These are phyloP conservation scores for Palythoa grandiflora DNA, from an alignment of 92 coral and sea anemone species.

Conservation along the genomic window DNA sequence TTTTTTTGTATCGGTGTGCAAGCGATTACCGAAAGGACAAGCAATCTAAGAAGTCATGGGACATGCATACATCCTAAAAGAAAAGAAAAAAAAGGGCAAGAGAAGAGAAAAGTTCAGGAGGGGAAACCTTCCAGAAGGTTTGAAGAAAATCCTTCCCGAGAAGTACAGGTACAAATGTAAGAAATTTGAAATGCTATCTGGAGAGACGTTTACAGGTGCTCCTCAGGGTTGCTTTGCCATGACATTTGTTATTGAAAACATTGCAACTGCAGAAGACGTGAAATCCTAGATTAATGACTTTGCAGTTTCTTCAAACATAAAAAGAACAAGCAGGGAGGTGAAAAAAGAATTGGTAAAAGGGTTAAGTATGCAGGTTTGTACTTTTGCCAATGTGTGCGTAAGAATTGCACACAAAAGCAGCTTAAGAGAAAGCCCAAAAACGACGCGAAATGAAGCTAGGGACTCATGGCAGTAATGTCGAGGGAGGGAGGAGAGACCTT, in stretches of 20 bases:
- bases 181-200: conserved; percentile 27
- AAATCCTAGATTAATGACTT: conserved; percentile 56
- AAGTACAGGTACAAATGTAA: conserved; percentile 37
- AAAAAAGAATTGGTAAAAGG: neutral
- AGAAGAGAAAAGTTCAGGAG: too few species aligned
- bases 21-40: too few species aligned
- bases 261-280: conserved; percentile 49
- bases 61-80: too few species aligned
- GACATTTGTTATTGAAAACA: conserved; percentile 35
- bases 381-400: conserved; percentile 52
- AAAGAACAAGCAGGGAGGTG: neutral
- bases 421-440: conserved; percentile 12
- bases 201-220: conserved; percentile 32
- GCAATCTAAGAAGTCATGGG: too few species aligned
- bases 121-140: neutral
- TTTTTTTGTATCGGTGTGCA: too few species aligned
- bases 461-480: conserved; percentile 46
- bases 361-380: conserved; percentile 52
- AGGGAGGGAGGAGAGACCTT: neutral
- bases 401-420: conserved; percentile 50
- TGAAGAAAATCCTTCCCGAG: conserved; percentile 13
- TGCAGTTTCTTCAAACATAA: conserved; percentile 51
- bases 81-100: too few species aligned
- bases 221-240: conserved; percentile 49
- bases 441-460: conserved; percentile 37